Evolutionary conservation across 2,888 invertebrate genomes (phyloP), one percentile per base, ranked within the genome.

Genomic region (Oxystoma pomonae): DNA sequence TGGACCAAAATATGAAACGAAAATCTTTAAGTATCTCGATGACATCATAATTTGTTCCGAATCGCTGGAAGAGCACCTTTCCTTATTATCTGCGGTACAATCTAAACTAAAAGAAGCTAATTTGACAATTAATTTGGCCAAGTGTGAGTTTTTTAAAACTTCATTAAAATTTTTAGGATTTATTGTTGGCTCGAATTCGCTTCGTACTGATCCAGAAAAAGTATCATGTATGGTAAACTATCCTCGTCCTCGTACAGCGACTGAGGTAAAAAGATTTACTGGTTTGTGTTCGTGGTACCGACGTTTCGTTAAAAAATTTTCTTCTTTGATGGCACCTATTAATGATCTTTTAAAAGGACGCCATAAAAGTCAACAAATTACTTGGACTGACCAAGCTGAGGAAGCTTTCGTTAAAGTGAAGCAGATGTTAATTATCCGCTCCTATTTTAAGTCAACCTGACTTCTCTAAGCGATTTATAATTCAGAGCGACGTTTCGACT

Each of bases 181-280:
- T n/a, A n/a, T n/a, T n/a, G n/a, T n/a, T n/a, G n/a, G n/a, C n/a
- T n/a, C n/a, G n/a, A n/a, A n/a, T n/a, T n/a, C n/a, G n/a, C n/a
- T n/a, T n/a, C n/a, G n/a, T n/a, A n/a, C n/a, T n/a, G n/a, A n/a
- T n/a, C n/a, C n/a, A n/a, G n/a, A n/a, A n/a, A n/a, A n/a, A n/a
- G n/a, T n/a, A n/a, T n/a, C n/a, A n/a, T n/a, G n/a, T n/a, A n/a
- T n/a, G n/a, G n/a, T n/a, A n/a, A n/a, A n/a, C n/a, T n/a, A n/a
- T n/a, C n/a, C n/a, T n/a, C n/a, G n/a, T n/a, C n/a, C n/a, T n/a
- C n/a, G n/a, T n/a, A n/a, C n/a, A n/a, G n/a, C n/a, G n/a, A n/a
- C n/a, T n/a, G n/a, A n/a, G n/a, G n/a, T n/a, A n/a, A 72, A 73
- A 61, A 57, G 73, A 17, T 72, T 76, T 58, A 51, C 73, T 0